phyloP scores from a whole-genome alignment of 2,888 invertebrate species.

The Kuschelorhynchus macadamiae region DNA sequence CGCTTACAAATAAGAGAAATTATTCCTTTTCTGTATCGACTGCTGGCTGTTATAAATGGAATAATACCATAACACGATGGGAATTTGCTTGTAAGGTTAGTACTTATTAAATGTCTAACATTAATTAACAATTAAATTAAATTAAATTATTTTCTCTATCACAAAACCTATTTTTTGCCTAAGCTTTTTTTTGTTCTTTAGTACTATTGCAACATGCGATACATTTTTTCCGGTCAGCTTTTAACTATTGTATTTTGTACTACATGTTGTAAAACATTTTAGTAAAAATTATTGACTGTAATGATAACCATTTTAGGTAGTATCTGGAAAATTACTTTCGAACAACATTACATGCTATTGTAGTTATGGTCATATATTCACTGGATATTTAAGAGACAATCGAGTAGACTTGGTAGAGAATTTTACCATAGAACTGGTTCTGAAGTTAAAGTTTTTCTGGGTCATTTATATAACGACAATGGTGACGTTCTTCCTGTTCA shows the following conservation, averaged over 20 bases:
- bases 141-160: too few species aligned
- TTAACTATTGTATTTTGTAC: too few species aligned
- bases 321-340: conserved; percentile 13
- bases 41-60: conserved; percentile 45
- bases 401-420: conserved; percentile 48
- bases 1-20: neutral
- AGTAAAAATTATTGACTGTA: too few species aligned
- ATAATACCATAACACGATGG: conserved; percentile 36
- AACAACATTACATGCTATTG: conserved; percentile 52
- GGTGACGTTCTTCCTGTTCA: conserved; percentile 51
- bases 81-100: conserved; percentile 47
- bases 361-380: conserved; percentile 47
- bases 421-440: conserved; percentile 33
- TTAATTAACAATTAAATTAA: neutral
- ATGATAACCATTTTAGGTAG: too few species aligned
- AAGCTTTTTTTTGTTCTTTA: too few species aligned
- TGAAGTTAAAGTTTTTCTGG: conserved; percentile 52
- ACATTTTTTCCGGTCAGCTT: too few species aligned
- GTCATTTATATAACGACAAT: conserved; percentile 52
- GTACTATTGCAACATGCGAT: too few species aligned
- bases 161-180: too few species aligned
- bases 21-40: conserved; percentile 49
- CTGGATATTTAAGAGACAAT: conserved; percentile 50
- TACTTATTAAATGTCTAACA: neutral
- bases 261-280: too few species aligned